phyloP scores from a whole-genome alignment of 1,140 invertebrate species.

The Drosophila littoralis region DNA sequence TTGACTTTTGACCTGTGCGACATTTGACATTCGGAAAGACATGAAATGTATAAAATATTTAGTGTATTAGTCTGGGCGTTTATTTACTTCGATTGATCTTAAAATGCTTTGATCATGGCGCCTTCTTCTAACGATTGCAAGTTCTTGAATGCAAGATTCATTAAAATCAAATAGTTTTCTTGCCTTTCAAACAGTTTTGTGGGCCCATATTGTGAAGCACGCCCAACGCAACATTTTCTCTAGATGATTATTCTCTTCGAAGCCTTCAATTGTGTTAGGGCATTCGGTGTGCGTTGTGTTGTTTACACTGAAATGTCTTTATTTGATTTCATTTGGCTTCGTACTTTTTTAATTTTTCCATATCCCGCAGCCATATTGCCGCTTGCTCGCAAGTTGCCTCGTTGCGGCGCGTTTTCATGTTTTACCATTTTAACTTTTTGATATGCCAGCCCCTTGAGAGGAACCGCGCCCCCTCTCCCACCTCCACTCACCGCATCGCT shows the following conservation, averaged over 20 bases:
- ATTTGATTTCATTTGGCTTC: constrained; percentile 41
- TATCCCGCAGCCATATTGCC: constrained; percentile 52
- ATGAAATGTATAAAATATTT: too few species aligned
- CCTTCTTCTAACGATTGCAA: too few species aligned
- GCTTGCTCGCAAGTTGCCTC: constrained; percentile 26
- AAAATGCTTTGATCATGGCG: too few species aligned
- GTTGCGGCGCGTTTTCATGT: constrained; percentile 24
- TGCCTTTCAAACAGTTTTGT: too few species aligned
- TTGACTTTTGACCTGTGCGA: too few species aligned
- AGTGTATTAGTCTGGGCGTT: too few species aligned
- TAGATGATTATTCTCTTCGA: not conserved
- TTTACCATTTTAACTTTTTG: constrained; percentile 50
- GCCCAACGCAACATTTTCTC: too few species aligned
- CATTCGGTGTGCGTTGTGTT: constrained; percentile 13
- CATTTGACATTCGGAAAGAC: too few species aligned
- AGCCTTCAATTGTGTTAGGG: not conserved
- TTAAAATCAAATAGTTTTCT: too few species aligned
- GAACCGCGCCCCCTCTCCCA: not conserved
- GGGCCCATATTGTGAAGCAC: too few species aligned
- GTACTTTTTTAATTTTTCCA: constrained; percentile 54
- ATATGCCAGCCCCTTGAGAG: constrained; percentile 21
- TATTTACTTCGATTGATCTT: too few species aligned
- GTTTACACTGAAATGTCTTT: not conserved
- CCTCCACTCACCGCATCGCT: not conserved
- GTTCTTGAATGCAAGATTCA: too few species aligned